Conservation (phyloP, 2,888 invertebrate species). For the Vanessa cardui region DNA sequence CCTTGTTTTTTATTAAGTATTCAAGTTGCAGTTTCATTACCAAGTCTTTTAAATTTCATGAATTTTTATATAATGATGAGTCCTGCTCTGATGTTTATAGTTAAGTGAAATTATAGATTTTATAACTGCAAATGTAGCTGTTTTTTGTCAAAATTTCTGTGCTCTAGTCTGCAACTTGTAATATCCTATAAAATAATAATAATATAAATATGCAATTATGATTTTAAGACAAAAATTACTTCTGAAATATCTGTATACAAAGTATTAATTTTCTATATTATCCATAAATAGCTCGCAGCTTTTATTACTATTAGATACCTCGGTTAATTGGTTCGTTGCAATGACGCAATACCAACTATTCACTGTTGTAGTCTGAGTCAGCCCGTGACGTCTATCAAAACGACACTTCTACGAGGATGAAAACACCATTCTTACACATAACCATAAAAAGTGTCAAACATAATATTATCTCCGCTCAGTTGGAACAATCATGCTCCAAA, state of each 20-base stretch:
- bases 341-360: conserved; percentile 1
- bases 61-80: background rate
- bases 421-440: conserved; percentile 21
- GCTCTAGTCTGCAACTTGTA: conserved; percentile 22
- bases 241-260: conserved; percentile 43
- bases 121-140: too few relatives aligned
- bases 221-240: conserved; percentile 39
- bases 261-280: conserved; percentile 34
- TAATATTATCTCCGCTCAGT: conserved; percentile 1
- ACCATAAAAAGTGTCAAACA: conserved; percentile 14
- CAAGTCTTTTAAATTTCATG: background rate
- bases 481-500: background rate
- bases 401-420: conserved; percentile 17
- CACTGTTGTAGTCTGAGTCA: conserved; percentile 8
- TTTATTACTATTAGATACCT: conserved; percentile 14
- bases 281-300: conserved; percentile 14
- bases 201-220: conserved; percentile 39
- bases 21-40: conserved; percentile 4
- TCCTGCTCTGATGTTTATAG: background rate
- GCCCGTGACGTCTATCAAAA: conserved; percentile 9
- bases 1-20: conserved; percentile 1
- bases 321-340: conserved; percentile 13
- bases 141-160: background rate
- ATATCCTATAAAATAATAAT: conserved; percentile 40
- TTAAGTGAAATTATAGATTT: background rate